These are phyloP conservation scores for Spicauda simplicius DNA, from an alignment of 2,888 invertebrate genomes.

Conservation along the genomic window DNA sequence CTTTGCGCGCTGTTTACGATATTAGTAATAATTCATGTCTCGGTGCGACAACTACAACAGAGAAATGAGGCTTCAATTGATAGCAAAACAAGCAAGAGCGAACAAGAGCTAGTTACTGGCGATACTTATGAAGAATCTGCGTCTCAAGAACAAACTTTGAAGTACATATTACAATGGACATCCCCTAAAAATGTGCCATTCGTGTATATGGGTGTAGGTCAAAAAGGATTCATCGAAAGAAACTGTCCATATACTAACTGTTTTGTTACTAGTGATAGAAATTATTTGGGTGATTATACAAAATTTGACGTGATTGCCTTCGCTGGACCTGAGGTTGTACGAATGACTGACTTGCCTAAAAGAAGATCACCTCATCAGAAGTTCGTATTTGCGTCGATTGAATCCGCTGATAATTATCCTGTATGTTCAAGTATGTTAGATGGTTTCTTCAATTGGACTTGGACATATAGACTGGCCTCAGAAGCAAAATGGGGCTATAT, in stretches of 20 bases:
- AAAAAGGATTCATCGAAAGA: slow-evolving; percentile 51
- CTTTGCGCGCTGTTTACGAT: slow-evolving; percentile 20
- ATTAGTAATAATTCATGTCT: slow-evolving; percentile 2
- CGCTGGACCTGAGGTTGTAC: slow-evolving; percentile 53
- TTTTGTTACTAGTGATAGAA: slow-evolving; percentile 55
- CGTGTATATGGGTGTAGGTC: slow-evolving; percentile 54
- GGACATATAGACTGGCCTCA: slow-evolving; percentile 60
- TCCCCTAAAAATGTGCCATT: slow-evolving; percentile 54
- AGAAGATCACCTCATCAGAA: slow-evolving; percentile 55
- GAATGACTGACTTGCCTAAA: slow-evolving; percentile 45
- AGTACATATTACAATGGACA: slow-evolving; percentile 65
- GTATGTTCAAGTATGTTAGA: slow-evolving; percentile 50
- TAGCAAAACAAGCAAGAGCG: background rate
- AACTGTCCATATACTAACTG: slow-evolving; percentile 62
- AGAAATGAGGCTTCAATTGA: slow-evolving; percentile 1
- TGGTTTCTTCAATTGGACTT: slow-evolving; percentile 62
- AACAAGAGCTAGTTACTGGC: background rate
- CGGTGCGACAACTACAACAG: background rate
- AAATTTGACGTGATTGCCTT: slow-evolving; percentile 63
- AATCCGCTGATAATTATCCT: slow-evolving; percentile 60
- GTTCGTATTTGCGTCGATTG: slow-evolving; percentile 58
- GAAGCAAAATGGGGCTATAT: slow-evolving; percentile 60
- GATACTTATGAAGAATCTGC: background rate
- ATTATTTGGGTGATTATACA: slow-evolving; percentile 48
- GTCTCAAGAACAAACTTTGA: slow-evolving; percentile 42